These are phyloP conservation scores for Tribolium freemani DNA, from an alignment of 2,888 invertebrate genomes.

Conservation along the genomic window DNA sequence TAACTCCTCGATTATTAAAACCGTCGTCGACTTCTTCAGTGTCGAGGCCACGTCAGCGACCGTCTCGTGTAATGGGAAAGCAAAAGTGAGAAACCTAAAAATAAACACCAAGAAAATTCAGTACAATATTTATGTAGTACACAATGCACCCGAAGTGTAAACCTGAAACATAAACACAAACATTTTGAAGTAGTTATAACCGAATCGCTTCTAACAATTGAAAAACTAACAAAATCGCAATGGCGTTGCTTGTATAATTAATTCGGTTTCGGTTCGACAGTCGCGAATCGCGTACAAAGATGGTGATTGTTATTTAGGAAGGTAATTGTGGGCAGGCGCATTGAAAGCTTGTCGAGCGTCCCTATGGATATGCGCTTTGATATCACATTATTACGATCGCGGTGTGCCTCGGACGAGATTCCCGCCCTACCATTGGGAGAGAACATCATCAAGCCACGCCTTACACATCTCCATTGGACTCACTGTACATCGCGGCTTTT, in stretches of 20 bases:
- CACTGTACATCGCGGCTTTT: neutral
- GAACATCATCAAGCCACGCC: conserved; percentile 59
- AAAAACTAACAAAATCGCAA: neutral
- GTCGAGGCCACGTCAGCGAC: neutral
- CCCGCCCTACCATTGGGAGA: conserved; percentile 58
- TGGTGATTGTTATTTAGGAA: conserved; percentile 23
- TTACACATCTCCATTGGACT: conserved; percentile 60
- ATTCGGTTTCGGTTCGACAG: neutral
- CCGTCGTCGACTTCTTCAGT: neutral
- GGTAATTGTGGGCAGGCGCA: conserved; percentile 46
- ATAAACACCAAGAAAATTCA: conserved; percentile 18
- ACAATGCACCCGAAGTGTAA: conserved; percentile 39
- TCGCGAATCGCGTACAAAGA: conserved; percentile 27
- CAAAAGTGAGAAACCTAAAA: conserved; percentile 32
- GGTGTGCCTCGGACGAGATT: conserved; percentile 56
- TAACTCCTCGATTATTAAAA: too few relatives aligned
- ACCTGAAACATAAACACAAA: conserved; percentile 42
- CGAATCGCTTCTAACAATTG: neutral
- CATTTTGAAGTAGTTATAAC: conserved; percentile 26
- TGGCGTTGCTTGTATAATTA: neutral
- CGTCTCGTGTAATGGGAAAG: conserved; percentile 1
- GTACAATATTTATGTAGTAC: conserved; percentile 5
- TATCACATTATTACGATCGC: conserved; percentile 64
- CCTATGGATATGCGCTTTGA: conserved; percentile 54
- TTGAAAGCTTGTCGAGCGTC: conserved; percentile 19